A percentile compares a stretch with the other conserved stretches of the same genome.
phyloP scores from a whole-genome alignment of 2,888 invertebrate genomes.

The Brachyptera putata region DNA sequence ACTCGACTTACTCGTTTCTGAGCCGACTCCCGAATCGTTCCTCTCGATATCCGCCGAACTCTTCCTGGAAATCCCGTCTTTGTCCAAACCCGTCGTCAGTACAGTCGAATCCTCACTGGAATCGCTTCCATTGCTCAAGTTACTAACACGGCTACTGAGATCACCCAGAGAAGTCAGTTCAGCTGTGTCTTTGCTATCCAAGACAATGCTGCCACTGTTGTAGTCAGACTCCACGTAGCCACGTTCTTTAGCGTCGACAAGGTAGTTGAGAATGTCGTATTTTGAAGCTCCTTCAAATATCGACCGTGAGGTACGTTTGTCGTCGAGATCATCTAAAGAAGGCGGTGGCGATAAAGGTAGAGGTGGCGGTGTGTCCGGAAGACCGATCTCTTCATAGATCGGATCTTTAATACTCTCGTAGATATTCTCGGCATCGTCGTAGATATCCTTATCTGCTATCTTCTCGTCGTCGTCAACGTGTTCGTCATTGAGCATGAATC shows the following conservation, averaged over 20 bases:
- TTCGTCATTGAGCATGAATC: slow-evolving; percentile 16
- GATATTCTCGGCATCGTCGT: slow-evolving; percentile 41
- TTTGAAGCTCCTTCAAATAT: slow-evolving; percentile 75
- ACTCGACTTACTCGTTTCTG: slow-evolving; percentile 84
- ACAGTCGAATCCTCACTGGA: slow-evolving; percentile 80
- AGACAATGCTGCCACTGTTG: slow-evolving; percentile 27
- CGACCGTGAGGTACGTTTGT: slow-evolving; percentile 26
- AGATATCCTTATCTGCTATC: slow-evolving; percentile 37
- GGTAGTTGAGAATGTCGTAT: slow-evolving; percentile 83
- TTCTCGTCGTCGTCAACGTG: slow-evolving; percentile 38
- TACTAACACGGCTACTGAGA: slow-evolving; percentile 66
- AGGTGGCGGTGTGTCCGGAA: slow-evolving; percentile 61
- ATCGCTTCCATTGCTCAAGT: slow-evolving; percentile 76
- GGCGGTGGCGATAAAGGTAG: slow-evolving; percentile 70
- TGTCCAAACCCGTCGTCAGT: slow-evolving; percentile 55
- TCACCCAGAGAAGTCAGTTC: slow-evolving; percentile 46
- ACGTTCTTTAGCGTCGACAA: slow-evolving; percentile 80
- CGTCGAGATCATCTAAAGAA: slow-evolving; percentile 15
- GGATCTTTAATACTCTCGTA: slow-evolving; percentile 48
- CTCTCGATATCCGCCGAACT: slow-evolving; percentile 74
- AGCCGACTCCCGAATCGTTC: slow-evolving; percentile 89
- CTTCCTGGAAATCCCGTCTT: slow-evolving; percentile 48
- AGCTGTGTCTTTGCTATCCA: slow-evolving; percentile 25
- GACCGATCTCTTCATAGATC: slow-evolving; percentile 46
- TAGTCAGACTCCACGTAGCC: slow-evolving; percentile 64